Conservation (phyloP, 2,888 invertebrate species). For the Autographa gamma region DNA sequence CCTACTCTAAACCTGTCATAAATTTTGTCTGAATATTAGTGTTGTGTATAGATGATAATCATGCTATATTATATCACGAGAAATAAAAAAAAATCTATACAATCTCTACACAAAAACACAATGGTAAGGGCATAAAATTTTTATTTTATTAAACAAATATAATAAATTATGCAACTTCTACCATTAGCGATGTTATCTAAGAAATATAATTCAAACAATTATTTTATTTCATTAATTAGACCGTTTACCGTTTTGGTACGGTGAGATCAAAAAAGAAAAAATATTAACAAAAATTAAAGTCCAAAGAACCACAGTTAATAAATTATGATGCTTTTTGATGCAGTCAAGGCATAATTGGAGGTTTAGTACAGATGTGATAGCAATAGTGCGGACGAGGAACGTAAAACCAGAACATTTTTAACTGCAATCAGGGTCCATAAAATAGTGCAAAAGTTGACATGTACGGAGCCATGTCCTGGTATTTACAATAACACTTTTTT, state of each 20-base stretch:
- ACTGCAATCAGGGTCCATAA: conserved; percentile 20
- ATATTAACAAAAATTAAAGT: conserved; percentile 46
- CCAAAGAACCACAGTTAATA: conserved; percentile 40
- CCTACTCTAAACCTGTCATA: background rate
- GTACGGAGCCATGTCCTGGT: conserved; percentile 39
- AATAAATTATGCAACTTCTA: conserved; percentile 78
- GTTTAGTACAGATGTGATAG: conserved; percentile 26
- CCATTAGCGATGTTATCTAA: conserved; percentile 70
- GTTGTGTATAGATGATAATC: conserved; percentile 8
- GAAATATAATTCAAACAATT: conserved; percentile 64
- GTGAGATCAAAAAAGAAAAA: conserved; percentile 43
- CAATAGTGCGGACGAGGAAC: conserved; percentile 30
- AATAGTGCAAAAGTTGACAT: conserved; percentile 48
- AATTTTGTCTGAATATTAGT: background rate
- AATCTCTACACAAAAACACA: conserved; percentile 66
- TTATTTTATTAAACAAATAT: conserved; percentile 69
- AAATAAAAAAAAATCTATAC: conserved; percentile 8
- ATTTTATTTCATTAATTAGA: conserved; percentile 58
- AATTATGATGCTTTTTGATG: conserved; percentile 38
- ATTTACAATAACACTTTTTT: conserved; percentile 36
- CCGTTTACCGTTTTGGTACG: conserved; percentile 35
- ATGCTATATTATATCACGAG: conserved; percentile 21
- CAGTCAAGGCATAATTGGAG: conserved; percentile 13
- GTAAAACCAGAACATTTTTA: conserved; percentile 39
- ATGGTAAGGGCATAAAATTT: conserved; percentile 57